A percentile compares a stretch with the other conserved stretches of the same genome.
Evolutionary conservation across 2,113 vertebrate genomes (phyloP).

Genomic region (Podocnemis expansa): DNA sequence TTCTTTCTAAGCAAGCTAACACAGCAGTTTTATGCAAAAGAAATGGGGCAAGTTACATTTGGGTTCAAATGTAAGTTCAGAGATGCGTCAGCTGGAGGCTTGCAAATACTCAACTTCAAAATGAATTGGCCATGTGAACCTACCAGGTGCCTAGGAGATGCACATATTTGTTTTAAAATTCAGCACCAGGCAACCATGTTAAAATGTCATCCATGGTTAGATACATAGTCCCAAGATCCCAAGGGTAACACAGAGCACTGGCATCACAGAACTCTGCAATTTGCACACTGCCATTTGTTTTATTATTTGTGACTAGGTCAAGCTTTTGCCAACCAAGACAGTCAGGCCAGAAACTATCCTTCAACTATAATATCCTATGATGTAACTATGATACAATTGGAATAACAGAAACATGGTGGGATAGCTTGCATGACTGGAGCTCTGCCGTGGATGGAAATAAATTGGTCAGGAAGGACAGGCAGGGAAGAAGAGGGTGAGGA

Average conservation of each 20-base stretch:
- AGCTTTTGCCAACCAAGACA: background rate
- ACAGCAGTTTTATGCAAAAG: background rate
- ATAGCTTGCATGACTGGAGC: too few relatives aligned
- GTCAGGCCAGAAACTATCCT: background rate
- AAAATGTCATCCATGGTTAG: slow-evolving; percentile 20
- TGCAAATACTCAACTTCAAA: slow-evolving; percentile 20
- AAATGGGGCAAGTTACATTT: slow-evolving; percentile 8
- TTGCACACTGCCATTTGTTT: background rate
- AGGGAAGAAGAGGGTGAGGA: too few relatives aligned
- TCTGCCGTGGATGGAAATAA: too few relatives aligned
- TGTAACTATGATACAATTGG: too few relatives aligned
- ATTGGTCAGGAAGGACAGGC: too few relatives aligned
- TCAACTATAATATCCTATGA: background rate
- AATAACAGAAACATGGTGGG: too few relatives aligned
- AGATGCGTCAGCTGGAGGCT: background rate
- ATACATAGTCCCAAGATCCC: accelerated
- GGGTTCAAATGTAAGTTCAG: slow-evolving; percentile 12
- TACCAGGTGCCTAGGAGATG: slow-evolving; percentile 49
- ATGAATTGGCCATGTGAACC: slow-evolving; percentile 27
- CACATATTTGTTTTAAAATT: slow-evolving; percentile 29
- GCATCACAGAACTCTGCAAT: background rate
- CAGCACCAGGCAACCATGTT: background rate
- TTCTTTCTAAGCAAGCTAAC: background rate
- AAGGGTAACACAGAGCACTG: background rate
- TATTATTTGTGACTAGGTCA: background rate